These are phyloP conservation scores for Seriola dumerili DNA, from an alignment of 2,113 vertebrate species.

Conservation along the genomic window DNA sequence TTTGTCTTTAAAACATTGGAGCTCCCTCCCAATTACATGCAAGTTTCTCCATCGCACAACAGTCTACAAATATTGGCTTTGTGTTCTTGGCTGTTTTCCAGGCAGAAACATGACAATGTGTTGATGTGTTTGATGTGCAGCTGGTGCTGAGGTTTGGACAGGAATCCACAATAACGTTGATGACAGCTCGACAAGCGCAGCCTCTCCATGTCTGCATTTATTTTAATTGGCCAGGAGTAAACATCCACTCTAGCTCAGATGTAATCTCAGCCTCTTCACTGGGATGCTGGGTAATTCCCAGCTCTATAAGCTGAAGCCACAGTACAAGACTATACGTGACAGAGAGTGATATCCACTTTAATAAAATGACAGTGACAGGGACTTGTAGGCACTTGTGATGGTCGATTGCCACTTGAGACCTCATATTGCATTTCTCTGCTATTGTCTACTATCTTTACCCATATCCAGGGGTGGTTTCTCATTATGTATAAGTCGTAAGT, in stretches of 20 bases:
- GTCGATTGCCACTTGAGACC: constrained; percentile 9
- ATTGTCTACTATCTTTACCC: neutral
- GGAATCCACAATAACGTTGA: constrained; percentile 35
- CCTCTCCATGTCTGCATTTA: constrained; percentile 31
- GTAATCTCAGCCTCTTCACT: constrained; percentile 40
- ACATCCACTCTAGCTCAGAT: constrained; percentile 50
- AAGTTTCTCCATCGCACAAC: neutral
- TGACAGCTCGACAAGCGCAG: constrained; percentile 26
- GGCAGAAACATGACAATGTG: constrained; percentile 2
- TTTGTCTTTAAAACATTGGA: neutral
- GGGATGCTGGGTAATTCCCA: constrained; percentile 41
- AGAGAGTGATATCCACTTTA: constrained; percentile 41
- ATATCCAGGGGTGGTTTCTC: neutral
- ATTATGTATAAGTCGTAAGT: neutral
- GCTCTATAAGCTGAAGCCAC: constrained; percentile 33
- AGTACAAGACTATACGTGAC: constrained; percentile 20
- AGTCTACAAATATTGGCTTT: constrained; percentile 3
- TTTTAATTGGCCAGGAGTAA: constrained; percentile 57
- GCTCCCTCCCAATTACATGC: neutral
- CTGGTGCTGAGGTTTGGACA: constrained; percentile 1
- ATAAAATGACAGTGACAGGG: constrained; percentile 39
- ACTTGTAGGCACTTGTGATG: neutral
- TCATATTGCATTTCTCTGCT: constrained; percentile 7
- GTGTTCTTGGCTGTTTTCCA: constrained; percentile 31
- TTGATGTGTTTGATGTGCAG: constrained; percentile 13